Evolutionary conservation across 2,888 invertebrate species (phyloP), one percentile per base, ranked within the genome.

Genomic region (Dorcus hopei): DNA sequence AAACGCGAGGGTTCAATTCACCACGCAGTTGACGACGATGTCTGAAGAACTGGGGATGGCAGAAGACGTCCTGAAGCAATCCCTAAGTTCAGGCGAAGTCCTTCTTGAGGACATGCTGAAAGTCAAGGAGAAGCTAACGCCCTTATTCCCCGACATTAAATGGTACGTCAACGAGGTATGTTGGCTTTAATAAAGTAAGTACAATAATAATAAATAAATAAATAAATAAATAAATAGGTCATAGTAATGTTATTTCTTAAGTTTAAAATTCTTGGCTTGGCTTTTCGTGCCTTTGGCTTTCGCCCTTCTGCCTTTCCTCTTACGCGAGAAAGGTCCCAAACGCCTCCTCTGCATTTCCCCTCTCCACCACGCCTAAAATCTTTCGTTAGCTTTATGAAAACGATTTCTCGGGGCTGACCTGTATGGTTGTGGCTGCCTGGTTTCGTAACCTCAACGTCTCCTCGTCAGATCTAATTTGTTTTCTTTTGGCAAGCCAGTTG

Each of bases 311-410:
- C 2, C 38, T 52, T 68, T 66, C 53, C 64, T 68, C 51, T 65
- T 65, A 50, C 63, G 66, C 43, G 60, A 61, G 48, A 66, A 74
- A 5, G 69, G 71, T 3, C 71, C 73, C 42, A 74, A 57, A 14
- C 70, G 63, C 51, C 62, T 70, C 47, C 68, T 62, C 6, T 65
- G 59, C 74, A 75, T 74, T 0, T 66, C 61, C 1, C 67, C 67
- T 58, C 74, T 66, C 75, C 74, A 74, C 74, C 74, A 76, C 26
- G 67, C 62, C 68, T 74, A 57, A 42, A 62, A 53, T 16, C 6
- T 14, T 33, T 6, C 7, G 6, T 11, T 11, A 33, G 42, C 14
- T 56, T 16, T 3, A 50, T 14, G n/a, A 4, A 45, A 52, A 9
- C 11, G 43, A 50, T 55, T 26, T 9, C 26, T 9, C 9, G 26